Percentiles rank a stretch among this genome's conserved stretches.
Evolutionary conservation across 2,888 invertebrate genomes (phyloP).

Genomic region (Melikaiella ostensackeni): DNA sequence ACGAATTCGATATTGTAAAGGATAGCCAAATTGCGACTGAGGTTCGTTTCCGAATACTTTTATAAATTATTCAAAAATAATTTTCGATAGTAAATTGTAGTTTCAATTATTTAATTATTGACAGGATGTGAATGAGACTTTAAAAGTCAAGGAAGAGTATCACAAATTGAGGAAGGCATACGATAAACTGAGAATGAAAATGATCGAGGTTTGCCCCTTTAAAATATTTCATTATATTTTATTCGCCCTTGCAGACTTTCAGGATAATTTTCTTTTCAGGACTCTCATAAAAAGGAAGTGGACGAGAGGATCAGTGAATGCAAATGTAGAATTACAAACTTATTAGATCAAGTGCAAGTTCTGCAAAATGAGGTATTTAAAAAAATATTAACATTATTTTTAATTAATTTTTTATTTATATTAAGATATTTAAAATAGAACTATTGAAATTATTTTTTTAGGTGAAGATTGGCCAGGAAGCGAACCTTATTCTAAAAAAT

Average conservation of each 20-base stretch:
- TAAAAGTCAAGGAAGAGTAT: slow-evolving; percentile 62
- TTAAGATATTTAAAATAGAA: neutral
- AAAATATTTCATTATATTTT: slow-evolving; percentile 34
- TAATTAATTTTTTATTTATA: neutral
- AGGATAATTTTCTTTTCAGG: neutral
- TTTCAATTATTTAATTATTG: slow-evolving; percentile 28
- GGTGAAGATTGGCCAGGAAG: slow-evolving; percentile 63
- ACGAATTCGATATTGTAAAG: slow-evolving; percentile 48
- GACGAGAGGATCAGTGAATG: slow-evolving; percentile 57
- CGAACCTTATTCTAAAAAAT: slow-evolving; percentile 60
- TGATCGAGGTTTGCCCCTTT: slow-evolving; percentile 53
- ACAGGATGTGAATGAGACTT: slow-evolving; percentile 54
- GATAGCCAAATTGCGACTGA: slow-evolving; percentile 42
- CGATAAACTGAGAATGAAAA: slow-evolving; percentile 59
- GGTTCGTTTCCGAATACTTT: slow-evolving; percentile 29
- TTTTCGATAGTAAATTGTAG: neutral
- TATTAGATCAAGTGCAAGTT: slow-evolving; percentile 62
- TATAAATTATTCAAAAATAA: too few relatives aligned
- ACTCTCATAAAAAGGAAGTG: slow-evolving; percentile 53
- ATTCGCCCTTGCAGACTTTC: neutral
- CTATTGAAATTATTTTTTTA: slow-evolving; percentile 46
- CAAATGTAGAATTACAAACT: slow-evolving; percentile 56
- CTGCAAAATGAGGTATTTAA: slow-evolving; percentile 63
- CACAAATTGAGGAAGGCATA: slow-evolving; percentile 60
- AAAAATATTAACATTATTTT: neutral